Base-by-base conservation (phyloP, 2,888 invertebrate species). In the Machimus atricapillus region DNA sequence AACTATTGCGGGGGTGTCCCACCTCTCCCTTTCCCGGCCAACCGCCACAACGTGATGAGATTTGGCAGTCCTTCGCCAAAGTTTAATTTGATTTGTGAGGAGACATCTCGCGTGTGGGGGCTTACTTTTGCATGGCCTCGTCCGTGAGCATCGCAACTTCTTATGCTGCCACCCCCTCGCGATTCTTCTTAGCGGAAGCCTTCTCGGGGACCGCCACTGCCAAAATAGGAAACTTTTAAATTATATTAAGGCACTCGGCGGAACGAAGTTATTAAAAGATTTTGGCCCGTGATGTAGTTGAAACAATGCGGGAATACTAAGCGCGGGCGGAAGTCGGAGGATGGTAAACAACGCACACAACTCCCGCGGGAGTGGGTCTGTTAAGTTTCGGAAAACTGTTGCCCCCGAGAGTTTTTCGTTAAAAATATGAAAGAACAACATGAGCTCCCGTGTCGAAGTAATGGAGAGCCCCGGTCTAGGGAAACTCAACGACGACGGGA, bases 1-100 rank as follows among this genome's bases (percentile, higher is more conserved):
- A 85, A 85, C 85, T 85, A 85, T 85, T 85, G 74, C 34, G 31
- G 12, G 19, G 46, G n/a, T 7, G 66, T 46, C 7, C 40, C 23
- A 16, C 12, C 14, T 1, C 4, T 74, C 40, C 34, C 34, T 3
- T n/a, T 43, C 83, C 7, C 12, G 40, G 12, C 9, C 23, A 14
- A 46, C 43, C 14, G 37, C 85, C 46, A 27, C 85, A 85, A 85
- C 46, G 27, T 43, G 74, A 74, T 74, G 74, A 74, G 43, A 73
- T 74, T 73, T 74, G 43, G 85, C 37, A 74, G 85, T 27, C 66
- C 43, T 52, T 82, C 58, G 82, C 66, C 82, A 66, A 82, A 82
- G 82, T 82, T 82, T 82, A 82, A 82, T 82, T 82, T 37, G 82
- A 82, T 82, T 82, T 82, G 66, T 66, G 40, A 82, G 14, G 58